A percentile compares a stretch with the other conserved stretches of the same genome.
Conservation (phyloP, 2,888 invertebrate genomes). For the Eudemis profundana region DNA sequence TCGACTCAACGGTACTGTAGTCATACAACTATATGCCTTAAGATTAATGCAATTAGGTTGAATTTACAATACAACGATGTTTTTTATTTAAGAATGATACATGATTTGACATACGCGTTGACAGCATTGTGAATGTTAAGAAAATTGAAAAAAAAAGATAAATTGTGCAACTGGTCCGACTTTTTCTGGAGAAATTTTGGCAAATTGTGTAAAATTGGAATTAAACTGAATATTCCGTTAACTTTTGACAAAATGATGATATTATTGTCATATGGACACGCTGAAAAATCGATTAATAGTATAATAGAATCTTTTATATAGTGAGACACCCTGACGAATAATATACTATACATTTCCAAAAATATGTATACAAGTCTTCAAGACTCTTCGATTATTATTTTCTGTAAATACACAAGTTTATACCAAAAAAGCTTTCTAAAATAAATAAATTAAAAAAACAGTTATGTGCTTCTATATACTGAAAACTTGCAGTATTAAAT, state of each 20-base stretch:
- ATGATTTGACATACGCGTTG: slow-evolving; percentile 26
- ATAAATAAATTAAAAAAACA: no score
- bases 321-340: no score
- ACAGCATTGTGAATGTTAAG: slow-evolving; percentile 21
- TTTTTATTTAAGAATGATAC: slow-evolving; percentile 5
- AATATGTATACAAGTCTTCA: no score
- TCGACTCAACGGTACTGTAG: neutral
- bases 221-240: slow-evolving; percentile 6
- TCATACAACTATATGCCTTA: neutral
- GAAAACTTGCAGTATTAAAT: no score
- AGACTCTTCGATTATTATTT: no score
- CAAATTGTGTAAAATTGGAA: slow-evolving; percentile 32
- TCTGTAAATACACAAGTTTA: no score
- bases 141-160: slow-evolving; percentile 15
- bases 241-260: slow-evolving; percentile 13
- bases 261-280: neutral
- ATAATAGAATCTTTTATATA: no score
- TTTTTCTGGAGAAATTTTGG: neutral
- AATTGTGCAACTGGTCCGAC: slow-evolving; percentile 27
- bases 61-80: neutral
- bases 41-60: rapidly evolving
- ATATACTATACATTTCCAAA: no score
- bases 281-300: neutral
- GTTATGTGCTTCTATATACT: no score
- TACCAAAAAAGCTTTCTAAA: no score